Conservation (phyloP, 1,140 invertebrate species). For the Orchestia grillus region DNA sequence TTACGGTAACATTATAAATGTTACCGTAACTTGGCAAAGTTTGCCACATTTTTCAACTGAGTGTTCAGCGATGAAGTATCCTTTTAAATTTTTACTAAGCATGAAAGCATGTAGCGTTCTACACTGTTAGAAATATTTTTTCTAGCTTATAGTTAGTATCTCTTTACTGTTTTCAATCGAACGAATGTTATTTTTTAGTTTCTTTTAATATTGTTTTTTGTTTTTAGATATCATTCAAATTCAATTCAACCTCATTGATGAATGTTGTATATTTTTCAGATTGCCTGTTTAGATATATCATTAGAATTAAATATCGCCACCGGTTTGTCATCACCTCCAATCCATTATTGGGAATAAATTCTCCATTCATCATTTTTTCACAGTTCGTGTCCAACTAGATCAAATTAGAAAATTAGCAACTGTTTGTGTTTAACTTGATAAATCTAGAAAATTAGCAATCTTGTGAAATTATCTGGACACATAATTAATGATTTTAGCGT, state of each 20-base stretch:
- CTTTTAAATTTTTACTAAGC: background rate
- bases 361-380: background rate
- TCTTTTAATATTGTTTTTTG: background rate
- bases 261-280: background rate
- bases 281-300: background rate
- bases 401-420: too few species aligned
- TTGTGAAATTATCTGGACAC: background rate
- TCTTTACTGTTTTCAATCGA: background rate
- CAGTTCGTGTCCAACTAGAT: background rate
- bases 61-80: background rate
- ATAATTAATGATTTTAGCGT: slow-evolving; percentile 5
- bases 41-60: background rate
- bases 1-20: background rate
- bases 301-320: background rate
- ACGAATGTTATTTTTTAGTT: background rate
- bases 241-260: background rate
- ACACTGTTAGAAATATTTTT: background rate
- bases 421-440: too few species aligned
- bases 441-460: background rate
- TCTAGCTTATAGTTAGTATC: background rate
- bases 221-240: background rate
- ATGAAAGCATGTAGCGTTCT: background rate
- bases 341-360: background rate
- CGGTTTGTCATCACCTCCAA: background rate
- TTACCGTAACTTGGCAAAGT: background rate